Conservation (phyloP, 2,113 vertebrate species). For the Caranx melampygus region DNA sequence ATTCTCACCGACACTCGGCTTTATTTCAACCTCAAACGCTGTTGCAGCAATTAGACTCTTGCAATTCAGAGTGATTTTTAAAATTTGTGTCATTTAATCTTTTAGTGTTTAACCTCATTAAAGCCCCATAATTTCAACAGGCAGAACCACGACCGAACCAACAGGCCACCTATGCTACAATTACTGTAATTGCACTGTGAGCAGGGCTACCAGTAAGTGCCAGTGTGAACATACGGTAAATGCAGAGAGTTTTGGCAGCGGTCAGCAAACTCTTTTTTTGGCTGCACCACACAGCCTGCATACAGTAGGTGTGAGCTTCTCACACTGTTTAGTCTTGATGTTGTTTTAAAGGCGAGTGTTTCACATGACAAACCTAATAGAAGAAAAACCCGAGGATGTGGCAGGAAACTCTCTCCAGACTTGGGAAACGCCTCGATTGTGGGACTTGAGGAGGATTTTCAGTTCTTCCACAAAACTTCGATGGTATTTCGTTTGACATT, state of each 20-base stretch:
- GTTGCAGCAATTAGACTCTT: not conserved
- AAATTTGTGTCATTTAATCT: conserved; percentile 32
- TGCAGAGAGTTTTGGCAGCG: conserved; percentile 9
- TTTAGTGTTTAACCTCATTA: conserved; percentile 46
- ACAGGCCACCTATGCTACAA: conserved; percentile 20
- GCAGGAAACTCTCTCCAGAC: too few species aligned
- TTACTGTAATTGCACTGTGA: conserved; percentile 49
- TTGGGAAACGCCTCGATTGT: not conserved
- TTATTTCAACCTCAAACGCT: not conserved
- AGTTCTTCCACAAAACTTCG: not conserved
- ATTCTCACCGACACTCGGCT: conserved; percentile 8
- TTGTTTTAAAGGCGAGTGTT: not conserved
- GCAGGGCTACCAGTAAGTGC: conserved; percentile 25
- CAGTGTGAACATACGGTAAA: conserved; percentile 40
- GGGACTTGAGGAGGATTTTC: not conserved
- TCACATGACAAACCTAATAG: not conserved
- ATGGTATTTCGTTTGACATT: conserved; percentile 12
- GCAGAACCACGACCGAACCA: not conserved
- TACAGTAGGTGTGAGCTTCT: conserved; percentile 1
- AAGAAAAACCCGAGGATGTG: not conserved
- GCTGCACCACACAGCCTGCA: not conserved
- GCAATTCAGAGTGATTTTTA: not conserved
- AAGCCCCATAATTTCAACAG: conserved; percentile 23
- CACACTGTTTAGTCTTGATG: not conserved
- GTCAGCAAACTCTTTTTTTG: conserved; percentile 1